Evolutionary conservation across 2,113 vertebrate genomes (phyloP), one percentile per base, ranked within the genome.

Genomic region (Callocephalon fimbriatum): DNA sequence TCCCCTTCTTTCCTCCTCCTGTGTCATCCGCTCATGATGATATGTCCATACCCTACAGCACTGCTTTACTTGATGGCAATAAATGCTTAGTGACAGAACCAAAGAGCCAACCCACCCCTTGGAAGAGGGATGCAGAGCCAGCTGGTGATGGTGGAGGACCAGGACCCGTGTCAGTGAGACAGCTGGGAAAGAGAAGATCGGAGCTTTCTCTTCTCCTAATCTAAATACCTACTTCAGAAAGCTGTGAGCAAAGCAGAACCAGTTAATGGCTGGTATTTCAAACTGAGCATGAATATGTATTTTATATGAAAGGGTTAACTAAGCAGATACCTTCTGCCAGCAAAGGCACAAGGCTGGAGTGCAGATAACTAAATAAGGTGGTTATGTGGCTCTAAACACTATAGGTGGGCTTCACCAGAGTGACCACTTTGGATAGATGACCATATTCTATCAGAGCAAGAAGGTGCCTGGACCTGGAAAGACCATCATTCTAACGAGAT

Each of bases 11-110:
- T 51, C 45, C 58, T 70, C 71, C 58, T 80, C 29, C 38, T 12
- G 14, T 26, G 42, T 42, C 48, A 63, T 32, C n/a, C 32, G n/a
- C 51, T 74, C 88, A 73, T 9, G 0, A 17, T 2, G n/a, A 56
- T 51, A 7, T 18, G 3, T 23, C 86, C 58, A 1, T 2, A 2
- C 8, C 86, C 94, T 0, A 5, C 7, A 8, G 90, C 92, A 21
- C 56, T 27, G 79, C 61, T 86, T 53, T 19, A 15, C 38, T 31
- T 7, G 32, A 47, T 8, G 79, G 88, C 4, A 25, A 81, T 48
- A 93, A 95, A 95, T 53, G 90, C 65, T 94, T 10, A 31, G 68
- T 93, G 92, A 95, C 96, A 93, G 94, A 88, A n/a, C 54, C 88
- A 25, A 42, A 38, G 86, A 88, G 75, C 75, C 68, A 23, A 10